Evolutionary conservation across 2,113 vertebrate genomes (phyloP).

Genomic region (Stigmatopora argus): DNA sequence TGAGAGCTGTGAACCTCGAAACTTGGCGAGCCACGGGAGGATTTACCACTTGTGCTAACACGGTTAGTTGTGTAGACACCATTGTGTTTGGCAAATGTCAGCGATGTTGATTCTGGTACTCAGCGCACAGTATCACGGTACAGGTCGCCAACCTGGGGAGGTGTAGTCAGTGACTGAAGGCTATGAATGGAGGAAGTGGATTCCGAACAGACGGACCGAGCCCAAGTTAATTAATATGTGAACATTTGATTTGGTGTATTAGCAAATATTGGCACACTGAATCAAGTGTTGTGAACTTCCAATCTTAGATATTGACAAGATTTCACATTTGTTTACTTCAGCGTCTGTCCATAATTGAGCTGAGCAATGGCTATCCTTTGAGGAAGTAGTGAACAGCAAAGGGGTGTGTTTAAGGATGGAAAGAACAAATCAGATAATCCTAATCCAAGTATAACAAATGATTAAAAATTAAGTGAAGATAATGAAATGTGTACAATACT

Average conservation of each 20-base stretch:
- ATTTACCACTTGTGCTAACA: constrained; percentile 47
- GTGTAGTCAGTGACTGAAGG: constrained; percentile 17
- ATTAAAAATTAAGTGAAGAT: too few relatives aligned
- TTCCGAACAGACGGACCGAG: background rate
- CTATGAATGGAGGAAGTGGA: constrained; percentile 10
- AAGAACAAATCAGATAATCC: too few relatives aligned
- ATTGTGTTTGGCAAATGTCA: constrained; percentile 56
- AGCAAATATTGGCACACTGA: background rate
- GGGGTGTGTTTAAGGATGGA: too few relatives aligned
- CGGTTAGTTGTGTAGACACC: constrained; percentile 24
- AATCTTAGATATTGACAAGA: background rate
- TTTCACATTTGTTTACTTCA: background rate
- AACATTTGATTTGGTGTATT: background rate
- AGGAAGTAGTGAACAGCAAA: too few relatives aligned
- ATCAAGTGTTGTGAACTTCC: background rate
- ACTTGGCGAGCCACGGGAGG: constrained; percentile 31
- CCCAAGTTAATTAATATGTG: background rate
- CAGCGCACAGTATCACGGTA: constrained; percentile 19
- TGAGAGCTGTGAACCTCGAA: constrained; percentile 45
- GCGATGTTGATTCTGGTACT: constrained; percentile 50
- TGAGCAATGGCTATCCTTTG: background rate
- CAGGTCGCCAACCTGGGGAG: constrained; percentile 36
- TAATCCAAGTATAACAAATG: too few relatives aligned
- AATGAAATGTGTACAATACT: too few relatives aligned
- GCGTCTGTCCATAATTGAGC: background rate